Percentiles rank a stretch among this genome's conserved stretches.
These are phyloP conservation scores for Ancistrus triradiatus DNA, from an alignment of 2,113 vertebrate genomes.

Conservation along the genomic window DNA sequence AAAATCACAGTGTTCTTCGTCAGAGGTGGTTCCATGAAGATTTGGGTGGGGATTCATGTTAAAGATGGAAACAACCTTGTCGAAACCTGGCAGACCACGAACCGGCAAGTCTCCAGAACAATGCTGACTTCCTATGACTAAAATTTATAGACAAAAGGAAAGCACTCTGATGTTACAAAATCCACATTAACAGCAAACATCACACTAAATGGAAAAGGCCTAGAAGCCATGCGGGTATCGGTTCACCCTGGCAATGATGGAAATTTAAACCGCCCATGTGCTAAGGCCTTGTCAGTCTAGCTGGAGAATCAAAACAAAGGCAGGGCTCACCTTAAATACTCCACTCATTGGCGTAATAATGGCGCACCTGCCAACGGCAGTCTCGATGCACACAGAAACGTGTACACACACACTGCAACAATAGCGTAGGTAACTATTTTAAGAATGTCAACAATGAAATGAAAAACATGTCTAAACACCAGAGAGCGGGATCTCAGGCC, in stretches of 20 bases:
- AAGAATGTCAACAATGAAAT: conserved; percentile 44
- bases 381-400: conserved; percentile 32
- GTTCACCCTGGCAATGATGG: conserved; percentile 28
- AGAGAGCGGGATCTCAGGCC: conserved; percentile 46
- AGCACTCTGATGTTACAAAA: conserved; percentile 20
- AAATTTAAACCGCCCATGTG: conserved; percentile 33
- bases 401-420: conserved; percentile 30
- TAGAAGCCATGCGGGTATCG: conserved; percentile 35
- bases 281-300: conserved; percentile 37
- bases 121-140: conserved; percentile 53
- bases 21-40: conserved; percentile 65
- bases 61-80: conserved; percentile 60
- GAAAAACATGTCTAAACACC: conserved; percentile 60
- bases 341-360: conserved; percentile 49
- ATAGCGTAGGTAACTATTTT: conserved; percentile 31
- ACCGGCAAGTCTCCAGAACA: conserved; percentile 56
- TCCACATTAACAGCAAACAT: conserved; percentile 23
- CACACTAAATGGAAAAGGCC: conserved; percentile 26
- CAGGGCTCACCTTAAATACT: conserved; percentile 48
- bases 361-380: conserved; percentile 53
- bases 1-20: conserved; percentile 60
- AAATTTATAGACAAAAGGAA: conserved; percentile 47
- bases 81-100: conserved; percentile 67
- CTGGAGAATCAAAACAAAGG: conserved; percentile 51
- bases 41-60: conserved; percentile 53